phyloP scores from a whole-genome alignment of 2,888 invertebrate genomes.

The Fissipunctia ypsillon region DNA sequence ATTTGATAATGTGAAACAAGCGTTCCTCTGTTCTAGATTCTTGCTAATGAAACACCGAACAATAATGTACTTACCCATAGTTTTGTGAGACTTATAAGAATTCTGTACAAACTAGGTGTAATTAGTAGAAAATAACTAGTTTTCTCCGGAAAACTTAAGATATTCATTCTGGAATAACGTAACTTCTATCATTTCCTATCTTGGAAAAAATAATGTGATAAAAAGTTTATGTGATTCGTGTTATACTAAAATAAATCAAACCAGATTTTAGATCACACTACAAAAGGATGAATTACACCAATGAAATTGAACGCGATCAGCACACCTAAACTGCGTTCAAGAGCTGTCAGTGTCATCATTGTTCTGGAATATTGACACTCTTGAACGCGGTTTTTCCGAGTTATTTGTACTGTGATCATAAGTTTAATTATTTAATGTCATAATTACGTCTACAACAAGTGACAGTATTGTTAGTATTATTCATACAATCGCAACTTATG shows the following conservation, averaged over 20 bases:
- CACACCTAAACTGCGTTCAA: too few relatives aligned
- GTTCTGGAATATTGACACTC: neutral
- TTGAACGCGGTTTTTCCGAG: neutral
- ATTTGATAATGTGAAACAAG: neutral
- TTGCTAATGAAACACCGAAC: neutral
- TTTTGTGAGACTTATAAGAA: neutral
- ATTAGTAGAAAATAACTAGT: neutral
- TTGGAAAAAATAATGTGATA: neutral
- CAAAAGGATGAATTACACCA: neutral
- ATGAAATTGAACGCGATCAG: too few relatives aligned
- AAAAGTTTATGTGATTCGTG: neutral
- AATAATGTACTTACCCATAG: neutral
- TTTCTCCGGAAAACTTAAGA: neutral
- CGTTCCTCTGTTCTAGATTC: neutral
- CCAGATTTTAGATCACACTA: neutral
- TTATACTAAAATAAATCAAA: neutral
- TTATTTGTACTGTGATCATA: too few relatives aligned
- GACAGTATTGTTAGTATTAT: slow-evolving; percentile 28
- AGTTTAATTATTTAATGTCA: slow-evolving; percentile 7
- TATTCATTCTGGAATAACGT: neutral
- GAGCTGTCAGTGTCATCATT: neutral
- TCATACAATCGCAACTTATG: slow-evolving; percentile 38
- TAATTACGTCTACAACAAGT: slow-evolving; percentile 16
- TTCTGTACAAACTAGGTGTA: neutral
- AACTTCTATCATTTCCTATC: neutral